A percentile compares a stretch with the other conserved stretches of the same genome.
These are phyloP conservation scores for Latheticus oryzae DNA, from an alignment of 2,888 invertebrate genomes.

Conservation along the genomic window DNA sequence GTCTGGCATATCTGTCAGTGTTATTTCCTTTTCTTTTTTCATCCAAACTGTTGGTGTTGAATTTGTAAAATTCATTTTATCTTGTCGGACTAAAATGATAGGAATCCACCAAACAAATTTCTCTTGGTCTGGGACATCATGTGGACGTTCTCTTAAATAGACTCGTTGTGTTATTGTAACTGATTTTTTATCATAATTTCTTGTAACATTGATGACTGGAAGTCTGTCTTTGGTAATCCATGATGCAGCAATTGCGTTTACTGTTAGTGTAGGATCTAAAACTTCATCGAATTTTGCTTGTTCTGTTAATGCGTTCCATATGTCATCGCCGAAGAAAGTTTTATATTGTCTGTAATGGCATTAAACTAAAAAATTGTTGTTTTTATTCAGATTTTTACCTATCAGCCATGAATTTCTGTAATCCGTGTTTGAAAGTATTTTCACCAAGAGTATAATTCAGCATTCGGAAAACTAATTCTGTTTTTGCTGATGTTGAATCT, in stretches of 20 bases:
- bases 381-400: slow-evolving; percentile 62
- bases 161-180: slow-evolving; percentile 77
- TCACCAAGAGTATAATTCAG: slow-evolving; percentile 86
- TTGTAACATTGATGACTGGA: slow-evolving; percentile 78
- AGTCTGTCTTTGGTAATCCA: slow-evolving; percentile 87
- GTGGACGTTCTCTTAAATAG: slow-evolving; percentile 78
- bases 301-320: slow-evolving; percentile 80
- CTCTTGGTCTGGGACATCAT: slow-evolving; percentile 77
- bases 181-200: slow-evolving; percentile 75
- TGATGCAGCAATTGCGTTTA: slow-evolving; percentile 79
- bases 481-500: slow-evolving; percentile 80
- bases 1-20: slow-evolving; percentile 68
- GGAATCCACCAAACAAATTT: slow-evolving; percentile 83
- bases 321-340: slow-evolving; percentile 82
- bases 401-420: slow-evolving; percentile 76
- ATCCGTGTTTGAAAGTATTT: slow-evolving; percentile 78
- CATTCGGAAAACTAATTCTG: slow-evolving; percentile 88
- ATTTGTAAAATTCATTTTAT: slow-evolving; percentile 71
- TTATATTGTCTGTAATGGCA: slow-evolving; percentile 71
- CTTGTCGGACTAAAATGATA: slow-evolving; percentile 71
- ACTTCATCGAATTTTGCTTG: slow-evolving; percentile 73
- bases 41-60: slow-evolving; percentile 74
- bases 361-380: no score
- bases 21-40: slow-evolving; percentile 69
- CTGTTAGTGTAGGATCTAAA: slow-evolving; percentile 70